Evolutionary conservation across 2,113 vertebrate genomes (phyloP).

Genomic region (Acinonyx jubatus): DNA sequence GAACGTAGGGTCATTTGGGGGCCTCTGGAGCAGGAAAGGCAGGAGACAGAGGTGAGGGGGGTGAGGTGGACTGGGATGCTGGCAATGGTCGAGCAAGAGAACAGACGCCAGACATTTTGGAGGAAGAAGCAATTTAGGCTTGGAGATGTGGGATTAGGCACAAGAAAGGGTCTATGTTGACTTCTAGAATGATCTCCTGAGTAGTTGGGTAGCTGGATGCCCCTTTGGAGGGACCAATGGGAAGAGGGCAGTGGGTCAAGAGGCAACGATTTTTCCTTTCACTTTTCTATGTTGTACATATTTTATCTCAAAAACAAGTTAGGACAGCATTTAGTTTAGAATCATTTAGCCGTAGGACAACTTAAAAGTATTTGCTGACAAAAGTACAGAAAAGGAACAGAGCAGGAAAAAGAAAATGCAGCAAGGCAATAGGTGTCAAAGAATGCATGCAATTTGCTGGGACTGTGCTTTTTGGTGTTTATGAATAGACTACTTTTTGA

Average conservation of each 20-base stretch:
- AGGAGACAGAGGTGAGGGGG: neutral
- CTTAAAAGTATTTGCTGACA: conserved; percentile 5
- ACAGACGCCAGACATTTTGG: neutral
- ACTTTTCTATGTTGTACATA: neutral
- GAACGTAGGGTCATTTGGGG: neutral
- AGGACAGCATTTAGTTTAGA: neutral
- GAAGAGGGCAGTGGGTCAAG: neutral
- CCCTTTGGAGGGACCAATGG: too few relatives aligned
- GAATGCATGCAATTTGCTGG: neutral
- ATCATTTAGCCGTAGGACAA: neutral
- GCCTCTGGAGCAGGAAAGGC: neutral
- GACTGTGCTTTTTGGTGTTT: neutral
- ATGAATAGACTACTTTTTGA: neutral
- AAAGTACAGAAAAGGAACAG: neutral
- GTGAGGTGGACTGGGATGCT: neutral
- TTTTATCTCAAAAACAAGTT: neutral
- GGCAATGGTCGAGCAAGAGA: neutral
- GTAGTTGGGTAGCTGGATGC: neutral
- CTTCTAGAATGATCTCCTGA: neutral
- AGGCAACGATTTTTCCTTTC: neutral
- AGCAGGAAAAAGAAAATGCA: neutral
- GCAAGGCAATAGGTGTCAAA: neutral
- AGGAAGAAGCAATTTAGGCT: neutral
- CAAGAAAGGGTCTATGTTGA: neutral
- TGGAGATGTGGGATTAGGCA: neutral